Percentiles rank a stretch among this genome's conserved stretches.
These are phyloP conservation scores for Dicentrarchus labrax DNA, from an alignment of 2,113 vertebrate genomes.

Conservation along the genomic window DNA sequence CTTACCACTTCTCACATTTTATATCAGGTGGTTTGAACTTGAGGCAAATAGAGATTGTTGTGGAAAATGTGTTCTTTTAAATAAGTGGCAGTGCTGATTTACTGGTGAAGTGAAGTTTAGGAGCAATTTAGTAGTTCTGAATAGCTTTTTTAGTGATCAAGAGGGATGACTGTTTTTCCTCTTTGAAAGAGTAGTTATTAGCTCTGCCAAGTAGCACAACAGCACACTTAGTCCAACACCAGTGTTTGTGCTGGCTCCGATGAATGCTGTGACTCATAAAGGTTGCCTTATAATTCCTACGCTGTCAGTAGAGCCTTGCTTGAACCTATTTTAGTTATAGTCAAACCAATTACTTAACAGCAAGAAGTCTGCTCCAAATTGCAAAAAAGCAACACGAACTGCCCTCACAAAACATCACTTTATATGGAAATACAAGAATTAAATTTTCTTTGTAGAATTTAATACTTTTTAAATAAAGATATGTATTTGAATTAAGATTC, in stretches of 20 bases:
- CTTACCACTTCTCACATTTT: neutral
- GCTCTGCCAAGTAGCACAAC: constrained; percentile 69
- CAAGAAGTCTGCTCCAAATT: constrained; percentile 11
- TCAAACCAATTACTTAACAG: constrained; percentile 64
- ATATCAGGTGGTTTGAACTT: constrained; percentile 12
- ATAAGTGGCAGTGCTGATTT: constrained; percentile 30
- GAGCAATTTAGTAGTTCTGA: constrained; percentile 58
- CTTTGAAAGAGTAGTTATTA: constrained; percentile 58
- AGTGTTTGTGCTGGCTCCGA: constrained; percentile 68
- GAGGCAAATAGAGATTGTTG: constrained; percentile 21
- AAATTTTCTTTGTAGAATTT: neutral
- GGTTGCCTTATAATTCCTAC: constrained; percentile 63
- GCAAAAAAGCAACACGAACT: constrained; percentile 27
- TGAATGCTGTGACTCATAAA: constrained; percentile 73
- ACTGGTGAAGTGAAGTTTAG: constrained; percentile 49
- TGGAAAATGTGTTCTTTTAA: constrained; percentile 21
- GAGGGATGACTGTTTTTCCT: constrained; percentile 66
- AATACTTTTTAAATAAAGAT: constrained; percentile 9
- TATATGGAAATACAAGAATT: neutral
- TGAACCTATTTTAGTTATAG: constrained; percentile 59
- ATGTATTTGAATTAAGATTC: neutral
- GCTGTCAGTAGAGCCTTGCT: constrained; percentile 49
- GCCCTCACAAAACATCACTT: neutral
- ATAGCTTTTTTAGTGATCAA: constrained; percentile 61
- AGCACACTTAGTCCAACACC: constrained; percentile 55